Evolutionary conservation across 2,888 invertebrate genomes (phyloP).

Genomic region (Drosophila pegasa): DNA sequence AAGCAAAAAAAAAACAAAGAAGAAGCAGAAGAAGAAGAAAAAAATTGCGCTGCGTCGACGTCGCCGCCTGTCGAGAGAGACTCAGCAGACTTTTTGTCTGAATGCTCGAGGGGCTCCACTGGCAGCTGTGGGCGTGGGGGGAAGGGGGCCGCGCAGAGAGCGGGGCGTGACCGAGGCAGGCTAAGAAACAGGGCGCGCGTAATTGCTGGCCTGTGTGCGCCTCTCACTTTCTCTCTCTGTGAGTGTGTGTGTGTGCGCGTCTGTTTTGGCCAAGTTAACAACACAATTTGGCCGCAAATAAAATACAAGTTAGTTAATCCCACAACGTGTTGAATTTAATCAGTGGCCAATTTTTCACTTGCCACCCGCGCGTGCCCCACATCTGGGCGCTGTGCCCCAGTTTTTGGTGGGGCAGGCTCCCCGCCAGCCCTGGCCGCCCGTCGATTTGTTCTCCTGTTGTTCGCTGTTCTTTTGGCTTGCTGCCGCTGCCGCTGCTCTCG

Average conservation of each 20-base stretch:
- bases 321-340: constrained; percentile 80
- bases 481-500: constrained; percentile 21
- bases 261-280: constrained; percentile 66
- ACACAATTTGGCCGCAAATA: constrained; percentile 77
- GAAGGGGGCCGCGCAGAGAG: too few relatives aligned
- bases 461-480: constrained; percentile 4
- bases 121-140: neutral
- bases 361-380: constrained; percentile 32
- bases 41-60: constrained; percentile 48
- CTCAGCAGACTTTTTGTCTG: constrained; percentile 43
- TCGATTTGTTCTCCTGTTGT: constrained; percentile 39
- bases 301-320: constrained; percentile 80
- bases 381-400: constrained; percentile 22
- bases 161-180: constrained; percentile 1
- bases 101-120: constrained; percentile 49
- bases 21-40: neutral
- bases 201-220: constrained; percentile 56
- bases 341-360: constrained; percentile 79
- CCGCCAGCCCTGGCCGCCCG: constrained; percentile 34
- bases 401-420: constrained; percentile 16
- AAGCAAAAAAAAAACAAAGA: constrained; percentile 2
- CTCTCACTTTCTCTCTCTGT: constrained; percentile 3
- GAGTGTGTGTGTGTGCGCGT: constrained; percentile 6
- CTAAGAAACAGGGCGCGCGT: constrained; percentile 34
- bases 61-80: constrained; percentile 40